Conservation (phyloP, 2,113 vertebrate species). For the Cariama cristata region DNA sequence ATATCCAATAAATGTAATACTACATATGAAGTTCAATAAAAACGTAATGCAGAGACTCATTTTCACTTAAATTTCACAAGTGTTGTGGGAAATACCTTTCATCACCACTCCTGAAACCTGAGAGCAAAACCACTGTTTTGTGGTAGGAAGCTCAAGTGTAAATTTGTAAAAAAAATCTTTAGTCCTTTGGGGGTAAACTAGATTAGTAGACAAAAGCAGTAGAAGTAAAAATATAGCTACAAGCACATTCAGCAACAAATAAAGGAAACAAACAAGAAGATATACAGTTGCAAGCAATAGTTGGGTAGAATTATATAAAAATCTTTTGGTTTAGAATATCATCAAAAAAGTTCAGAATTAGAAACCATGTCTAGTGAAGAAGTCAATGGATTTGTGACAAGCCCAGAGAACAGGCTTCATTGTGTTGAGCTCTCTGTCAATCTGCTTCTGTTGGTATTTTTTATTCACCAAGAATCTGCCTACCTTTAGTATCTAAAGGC, state of each 20-base stretch:
- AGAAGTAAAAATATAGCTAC: background rate
- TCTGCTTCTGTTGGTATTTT: background rate
- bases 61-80: conserved; percentile 19
- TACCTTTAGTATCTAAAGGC: background rate
- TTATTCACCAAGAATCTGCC: background rate
- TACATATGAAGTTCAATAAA: background rate
- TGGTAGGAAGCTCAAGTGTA: conserved; percentile 21
- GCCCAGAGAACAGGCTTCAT: background rate
- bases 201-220: conserved; percentile 5
- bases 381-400: background rate
- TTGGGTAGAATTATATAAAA: background rate
- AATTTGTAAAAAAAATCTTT: conserved; percentile 22
- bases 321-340: background rate
- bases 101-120: background rate
- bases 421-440: background rate
- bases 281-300: background rate
- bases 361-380: background rate
- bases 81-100: background rate
- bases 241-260: background rate
- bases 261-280: background rate
- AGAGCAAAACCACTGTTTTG: background rate
- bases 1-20: background rate
- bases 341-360: background rate
- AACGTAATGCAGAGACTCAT: background rate
- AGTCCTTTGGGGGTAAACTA: conserved; percentile 2